phyloP scores from a whole-genome alignment of 2,113 vertebrate species.

The Oriolus oriolus region DNA sequence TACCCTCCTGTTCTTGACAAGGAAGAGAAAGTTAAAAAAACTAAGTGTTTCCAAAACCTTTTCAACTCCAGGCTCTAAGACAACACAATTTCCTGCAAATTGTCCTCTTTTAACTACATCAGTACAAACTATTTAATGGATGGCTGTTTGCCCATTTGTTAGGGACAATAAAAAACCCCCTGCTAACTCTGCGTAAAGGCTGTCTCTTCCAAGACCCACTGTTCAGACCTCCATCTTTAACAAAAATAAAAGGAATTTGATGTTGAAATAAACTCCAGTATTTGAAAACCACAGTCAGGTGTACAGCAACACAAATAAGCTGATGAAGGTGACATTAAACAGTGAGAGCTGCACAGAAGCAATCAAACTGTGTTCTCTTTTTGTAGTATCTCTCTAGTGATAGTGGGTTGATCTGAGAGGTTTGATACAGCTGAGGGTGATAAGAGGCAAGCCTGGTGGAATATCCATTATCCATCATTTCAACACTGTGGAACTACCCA shows the following conservation, averaged over 20 bases:
- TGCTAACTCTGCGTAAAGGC: not conserved
- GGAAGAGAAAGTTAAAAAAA: not conserved
- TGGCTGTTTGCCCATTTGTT: not conserved
- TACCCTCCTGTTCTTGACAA: not conserved
- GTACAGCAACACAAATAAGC: not conserved
- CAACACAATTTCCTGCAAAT: not conserved
- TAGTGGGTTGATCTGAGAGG: not conserved
- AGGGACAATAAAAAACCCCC: not conserved
- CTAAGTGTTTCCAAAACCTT: fast-evolving
- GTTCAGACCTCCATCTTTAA: not conserved
- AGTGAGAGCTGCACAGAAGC: not conserved
- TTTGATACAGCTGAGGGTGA: not conserved
- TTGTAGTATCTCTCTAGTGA: not conserved
- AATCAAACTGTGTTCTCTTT: not conserved
- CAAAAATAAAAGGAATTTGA: not conserved
- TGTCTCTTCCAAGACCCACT: not conserved
- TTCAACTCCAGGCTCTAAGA: not conserved
- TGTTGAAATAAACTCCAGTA: not conserved
- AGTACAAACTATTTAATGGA: not conserved
- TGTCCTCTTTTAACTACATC: not conserved
- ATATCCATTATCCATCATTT: not conserved
- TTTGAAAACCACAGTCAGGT: not conserved
- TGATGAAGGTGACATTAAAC: not conserved
- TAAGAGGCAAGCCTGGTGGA: not conserved
- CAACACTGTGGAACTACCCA: not conserved